These are phyloP conservation scores for Meteorus colon DNA, from an alignment of 2,888 invertebrate species.

Conservation along the genomic window DNA sequence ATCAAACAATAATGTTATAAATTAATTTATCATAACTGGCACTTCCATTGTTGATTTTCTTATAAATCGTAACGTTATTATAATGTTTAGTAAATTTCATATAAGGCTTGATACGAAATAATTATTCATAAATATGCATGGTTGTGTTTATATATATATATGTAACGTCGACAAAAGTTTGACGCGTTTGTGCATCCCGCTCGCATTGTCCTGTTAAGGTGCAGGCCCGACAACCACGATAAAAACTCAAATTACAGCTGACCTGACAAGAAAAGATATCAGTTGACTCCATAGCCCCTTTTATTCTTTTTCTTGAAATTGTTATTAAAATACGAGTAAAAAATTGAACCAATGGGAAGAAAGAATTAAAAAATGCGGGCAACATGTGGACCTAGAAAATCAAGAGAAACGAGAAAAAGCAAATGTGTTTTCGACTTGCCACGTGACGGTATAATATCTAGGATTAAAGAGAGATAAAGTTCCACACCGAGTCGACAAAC, in stretches of 20 bases:
- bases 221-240: neutral
- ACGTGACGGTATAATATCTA: neutral
- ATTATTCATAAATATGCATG: neutral
- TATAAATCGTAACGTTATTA: neutral
- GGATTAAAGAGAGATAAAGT: neutral
- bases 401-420: neutral
- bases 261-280: neutral
- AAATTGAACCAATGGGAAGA: neutral
- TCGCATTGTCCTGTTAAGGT: neutral
- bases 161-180: neutral
- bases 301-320: neutral
- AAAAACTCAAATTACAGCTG: slow-evolving; percentile 3
- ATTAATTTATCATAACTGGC: neutral
- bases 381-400: neutral
- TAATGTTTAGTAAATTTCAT: neutral
- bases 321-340: neutral
- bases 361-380: neutral
- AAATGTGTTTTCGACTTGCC: neutral
- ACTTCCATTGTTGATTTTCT: neutral
- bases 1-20: neutral
- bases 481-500: neutral
- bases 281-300: neutral
- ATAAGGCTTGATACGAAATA: neutral
- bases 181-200: neutral
- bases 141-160: neutral